A percentile compares a stretch with the other conserved stretches of the same genome.
These are phyloP conservation scores for Xenopus tropicalis DNA, from an alignment of 2,113 vertebrate species.

Conservation along the genomic window DNA sequence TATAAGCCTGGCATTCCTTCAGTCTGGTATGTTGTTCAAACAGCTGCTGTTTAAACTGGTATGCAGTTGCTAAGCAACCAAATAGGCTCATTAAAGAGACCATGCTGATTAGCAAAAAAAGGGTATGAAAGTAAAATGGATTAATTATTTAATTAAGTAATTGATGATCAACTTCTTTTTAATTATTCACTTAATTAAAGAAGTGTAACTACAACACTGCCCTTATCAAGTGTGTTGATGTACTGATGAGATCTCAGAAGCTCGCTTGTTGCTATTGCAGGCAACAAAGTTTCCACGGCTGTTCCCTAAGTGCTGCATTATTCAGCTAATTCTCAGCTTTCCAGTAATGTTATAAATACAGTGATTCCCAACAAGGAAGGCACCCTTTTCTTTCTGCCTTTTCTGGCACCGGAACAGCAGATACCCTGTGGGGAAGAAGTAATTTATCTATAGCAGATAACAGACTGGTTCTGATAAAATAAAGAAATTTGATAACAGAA, in stretches of 20 bases:
- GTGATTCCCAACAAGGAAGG: conserved; percentile 55
- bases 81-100: conserved; percentile 72
- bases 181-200: conserved; percentile 77
- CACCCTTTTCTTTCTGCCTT: conserved; percentile 43
- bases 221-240: conserved; percentile 60
- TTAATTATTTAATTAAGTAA: conserved; percentile 75
- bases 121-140: conserved; percentile 65
- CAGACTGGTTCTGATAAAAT: too few relatives aligned
- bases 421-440: not conserved
- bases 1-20: conserved; percentile 47
- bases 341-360: not conserved
- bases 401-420: not conserved
- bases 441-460: conserved; percentile 35
- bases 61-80: conserved; percentile 75
- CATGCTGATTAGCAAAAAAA: conserved; percentile 72
- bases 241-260: conserved; percentile 60
- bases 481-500: too few relatives aligned
- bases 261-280: conserved; percentile 17
- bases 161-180: conserved; percentile 77
- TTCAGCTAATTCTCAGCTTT: conserved; percentile 1
- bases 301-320: too few relatives aligned
- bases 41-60: conserved; percentile 72
- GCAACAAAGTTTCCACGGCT: not conserved
- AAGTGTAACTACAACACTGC: conserved; percentile 68
- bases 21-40: conserved; percentile 54